Evolutionary conservation across 2,113 vertebrate genomes (phyloP), one percentile per base, ranked within the genome.

Genomic region (Paralichthys olivaceus): DNA sequence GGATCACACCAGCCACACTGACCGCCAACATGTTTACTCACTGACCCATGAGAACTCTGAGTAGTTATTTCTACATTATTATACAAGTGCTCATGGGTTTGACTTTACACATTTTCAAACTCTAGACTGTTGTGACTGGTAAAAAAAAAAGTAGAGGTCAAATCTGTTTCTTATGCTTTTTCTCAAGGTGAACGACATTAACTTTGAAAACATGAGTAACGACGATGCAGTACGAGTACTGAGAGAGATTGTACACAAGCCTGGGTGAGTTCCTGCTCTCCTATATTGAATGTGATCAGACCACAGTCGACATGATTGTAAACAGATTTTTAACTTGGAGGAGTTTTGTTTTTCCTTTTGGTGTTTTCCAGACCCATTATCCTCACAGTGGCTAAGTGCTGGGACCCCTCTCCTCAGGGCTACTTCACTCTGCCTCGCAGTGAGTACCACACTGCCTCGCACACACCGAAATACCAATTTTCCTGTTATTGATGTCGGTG

Each of bases 151-250:
- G 4, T 37, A 0, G 45, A 14, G 7, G 8, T 34, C 12, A 65
- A 40, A 37, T 53, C 0, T 14, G 7, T 55, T 13, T 23, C 1
- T 34, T 23, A 0, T 45, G n/a, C 37, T 66, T 15, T 49, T 17
- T 45, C 43, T 5, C 2, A 51, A 97, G 96, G 96, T 97, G 60
- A 97, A 97, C 3, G 96, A 97, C 88, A 96, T 97, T 78, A 97
- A 97, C 91, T 97, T 97, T 73, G 96, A 97, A 75, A 97, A 97
- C 63, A 97, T 97, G 96, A 96, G 96, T 84, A 97, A 97, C 0
- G 96, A 97, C 1, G 96, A 97, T 15, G 96, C 96, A 0, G 96
- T 97, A 2, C 93, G 96, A 7, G 96, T 97, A 0, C 93, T 97
- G 75, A 93, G 96, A 60, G 96, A 97, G 84, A 96, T 97, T 0